A percentile compares a stretch with the other conserved stretches of the same genome.
These are phyloP conservation scores for Tangachromis dhanisi DNA, from an alignment of 2,113 vertebrate genomes.

Conservation along the genomic window DNA sequence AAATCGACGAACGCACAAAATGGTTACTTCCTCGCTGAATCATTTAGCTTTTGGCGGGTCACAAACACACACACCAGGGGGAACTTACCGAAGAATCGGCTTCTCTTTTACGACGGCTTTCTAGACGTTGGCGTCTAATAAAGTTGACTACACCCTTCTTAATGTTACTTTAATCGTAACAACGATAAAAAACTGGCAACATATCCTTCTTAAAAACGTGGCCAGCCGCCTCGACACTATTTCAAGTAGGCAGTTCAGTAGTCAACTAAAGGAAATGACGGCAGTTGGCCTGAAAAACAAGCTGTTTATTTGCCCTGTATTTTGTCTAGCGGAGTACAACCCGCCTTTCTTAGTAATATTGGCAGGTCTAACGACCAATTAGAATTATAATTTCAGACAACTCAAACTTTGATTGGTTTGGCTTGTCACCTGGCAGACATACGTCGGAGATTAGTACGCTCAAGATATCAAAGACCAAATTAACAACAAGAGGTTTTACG, in stretches of 20 bases:
- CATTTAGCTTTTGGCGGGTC: conserved; percentile 54
- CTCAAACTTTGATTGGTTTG: background rate
- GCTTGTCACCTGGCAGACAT: background rate
- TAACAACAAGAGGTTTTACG: background rate
- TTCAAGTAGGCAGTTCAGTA: background rate
- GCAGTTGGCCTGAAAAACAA: too few relatives aligned
- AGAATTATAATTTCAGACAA: rapidly evolving
- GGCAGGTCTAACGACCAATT: background rate
- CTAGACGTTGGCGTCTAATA: background rate
- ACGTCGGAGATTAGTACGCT: rapidly evolving
- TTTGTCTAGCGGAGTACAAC: background rate
- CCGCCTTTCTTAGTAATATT: background rate
- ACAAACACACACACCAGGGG: background rate
- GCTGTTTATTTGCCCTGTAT: background rate
- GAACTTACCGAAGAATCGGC: background rate
- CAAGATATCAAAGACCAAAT: background rate
- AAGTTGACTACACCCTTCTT: background rate
- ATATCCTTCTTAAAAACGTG: conserved; percentile 47
- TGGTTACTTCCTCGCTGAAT: conserved; percentile 29
- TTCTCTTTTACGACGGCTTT: background rate
- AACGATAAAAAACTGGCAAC: background rate
- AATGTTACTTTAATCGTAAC: background rate
- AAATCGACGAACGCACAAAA: background rate
- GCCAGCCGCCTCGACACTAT: background rate
- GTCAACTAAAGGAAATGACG: conserved; percentile 52